Conservation (phyloP, 1,140 invertebrate genomes). For the Bombus superbus region DNA sequence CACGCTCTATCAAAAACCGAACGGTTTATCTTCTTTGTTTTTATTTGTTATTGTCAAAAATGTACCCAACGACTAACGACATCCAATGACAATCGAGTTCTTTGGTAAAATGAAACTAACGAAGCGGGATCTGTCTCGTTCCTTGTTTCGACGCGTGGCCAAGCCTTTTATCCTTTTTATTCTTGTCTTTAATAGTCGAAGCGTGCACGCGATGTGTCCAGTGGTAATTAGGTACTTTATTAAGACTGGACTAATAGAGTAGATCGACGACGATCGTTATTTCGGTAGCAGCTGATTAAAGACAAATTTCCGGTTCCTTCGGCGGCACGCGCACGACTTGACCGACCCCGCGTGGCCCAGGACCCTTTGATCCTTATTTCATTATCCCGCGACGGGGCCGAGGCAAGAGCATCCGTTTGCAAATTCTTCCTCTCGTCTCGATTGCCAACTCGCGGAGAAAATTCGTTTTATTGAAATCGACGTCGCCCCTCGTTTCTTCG, state of each 20-base stretch:
- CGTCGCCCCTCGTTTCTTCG: slow-evolving; percentile 50
- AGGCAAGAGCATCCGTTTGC: slow-evolving; percentile 74
- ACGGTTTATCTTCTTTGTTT: neutral
- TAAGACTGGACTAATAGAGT: no score
- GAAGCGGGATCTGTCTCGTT: no score
- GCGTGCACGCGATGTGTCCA: no score
- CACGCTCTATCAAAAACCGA: neutral
- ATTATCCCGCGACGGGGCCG: slow-evolving; percentile 73
- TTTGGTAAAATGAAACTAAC: neutral
- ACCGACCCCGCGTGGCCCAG: slow-evolving; percentile 34
- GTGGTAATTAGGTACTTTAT: neutral
- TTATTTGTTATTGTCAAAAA: neutral
- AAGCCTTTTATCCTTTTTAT: neutral
- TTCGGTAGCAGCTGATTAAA: slow-evolving; percentile 12
- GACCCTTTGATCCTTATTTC: slow-evolving; percentile 82
- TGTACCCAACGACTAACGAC: no score
- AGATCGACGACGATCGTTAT: neutral
- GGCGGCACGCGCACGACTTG: slow-evolving; percentile 41
- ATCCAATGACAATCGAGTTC: no score
- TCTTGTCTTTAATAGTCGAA: neutral
- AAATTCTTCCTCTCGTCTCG: slow-evolving; percentile 77
- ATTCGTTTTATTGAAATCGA: slow-evolving; percentile 79
- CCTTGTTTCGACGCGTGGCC: no score
- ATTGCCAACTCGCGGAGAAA: slow-evolving; percentile 78
- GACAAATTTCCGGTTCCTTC: slow-evolving; percentile 67